Percentiles rank a stretch among this genome's conserved stretches.
Conservation (phyloP, 2,888 invertebrate genomes). For the Uloborus plumipes region DNA sequence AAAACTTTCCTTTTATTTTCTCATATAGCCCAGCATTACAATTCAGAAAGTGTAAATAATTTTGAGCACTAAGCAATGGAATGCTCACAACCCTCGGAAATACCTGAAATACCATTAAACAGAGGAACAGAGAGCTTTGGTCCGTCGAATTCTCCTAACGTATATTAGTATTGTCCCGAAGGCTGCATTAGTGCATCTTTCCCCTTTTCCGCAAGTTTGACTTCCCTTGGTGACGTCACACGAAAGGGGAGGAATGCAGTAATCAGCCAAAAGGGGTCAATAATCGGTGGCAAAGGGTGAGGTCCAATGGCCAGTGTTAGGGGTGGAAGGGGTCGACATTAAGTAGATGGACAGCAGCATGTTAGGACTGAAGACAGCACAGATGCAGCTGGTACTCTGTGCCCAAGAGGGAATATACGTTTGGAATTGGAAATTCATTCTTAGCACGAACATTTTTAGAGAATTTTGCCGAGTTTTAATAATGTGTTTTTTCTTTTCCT, state of each 20-base stretch:
- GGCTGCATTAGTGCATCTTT: constrained; percentile 45
- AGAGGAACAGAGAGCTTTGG: no score
- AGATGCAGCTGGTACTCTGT: background rate
- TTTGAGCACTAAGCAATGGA: no score
- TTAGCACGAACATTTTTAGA: no score
- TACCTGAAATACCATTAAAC: no score
- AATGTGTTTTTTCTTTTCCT: no score
- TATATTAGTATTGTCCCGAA: constrained; percentile 50
- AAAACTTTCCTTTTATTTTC: no score
- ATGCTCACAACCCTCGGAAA: no score
- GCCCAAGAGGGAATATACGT: no score
- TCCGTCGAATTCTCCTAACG: constrained; percentile 15
- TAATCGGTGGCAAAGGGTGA: constrained; percentile 63
- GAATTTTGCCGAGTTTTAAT: no score
- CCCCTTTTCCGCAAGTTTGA: background rate
- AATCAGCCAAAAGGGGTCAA: constrained; percentile 64
- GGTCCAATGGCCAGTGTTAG: constrained; percentile 44
- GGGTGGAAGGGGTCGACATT: constrained; percentile 47
- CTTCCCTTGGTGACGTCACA: constrained; percentile 47
- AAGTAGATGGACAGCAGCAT: constrained; percentile 47
- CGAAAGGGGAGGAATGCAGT: constrained; percentile 49
- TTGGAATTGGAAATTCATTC: no score
- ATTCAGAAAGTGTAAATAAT: no score
- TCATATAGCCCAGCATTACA: no score
- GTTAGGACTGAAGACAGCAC: background rate